Evolutionary conservation across 2,888 invertebrate genomes (phyloP).

Genomic region (Camptogramma bilineatum): DNA sequence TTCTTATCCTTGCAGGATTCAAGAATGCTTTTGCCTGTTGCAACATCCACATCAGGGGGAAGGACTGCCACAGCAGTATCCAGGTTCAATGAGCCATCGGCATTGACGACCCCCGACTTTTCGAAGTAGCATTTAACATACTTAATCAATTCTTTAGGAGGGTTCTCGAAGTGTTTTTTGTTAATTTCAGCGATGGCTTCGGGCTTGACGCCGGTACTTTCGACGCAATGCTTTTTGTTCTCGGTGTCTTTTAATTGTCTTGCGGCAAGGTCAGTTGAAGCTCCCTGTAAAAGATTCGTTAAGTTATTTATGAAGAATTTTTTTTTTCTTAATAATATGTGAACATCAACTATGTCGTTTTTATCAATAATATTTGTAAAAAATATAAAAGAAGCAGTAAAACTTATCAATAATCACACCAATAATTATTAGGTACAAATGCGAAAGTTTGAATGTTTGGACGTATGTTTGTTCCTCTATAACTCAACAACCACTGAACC

Average conservation of each 20-base stretch:
- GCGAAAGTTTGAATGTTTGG: too few relatives aligned
- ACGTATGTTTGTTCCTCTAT: too few relatives aligned
- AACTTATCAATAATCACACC: too few relatives aligned
- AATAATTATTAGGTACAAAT: too few relatives aligned
- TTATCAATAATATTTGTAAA: too few relatives aligned
- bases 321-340: not conserved
- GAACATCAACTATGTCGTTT: too few relatives aligned
- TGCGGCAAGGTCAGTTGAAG: not conserved
- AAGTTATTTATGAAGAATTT: not conserved
- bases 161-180: constrained; percentile 68
- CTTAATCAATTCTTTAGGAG: constrained; percentile 70
- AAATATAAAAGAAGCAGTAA: too few relatives aligned
- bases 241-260: not conserved
- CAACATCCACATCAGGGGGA: constrained; percentile 65
- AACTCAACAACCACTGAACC: too few relatives aligned
- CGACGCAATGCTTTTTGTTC: constrained; percentile 55
- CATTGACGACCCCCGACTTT: constrained; percentile 64
- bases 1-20: constrained; percentile 67
- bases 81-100: constrained; percentile 69
- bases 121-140: constrained; percentile 74
- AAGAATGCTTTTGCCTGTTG: constrained; percentile 63
- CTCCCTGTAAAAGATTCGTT: constrained; percentile 24
- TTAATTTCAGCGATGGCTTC: constrained; percentile 67
- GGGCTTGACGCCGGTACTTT: constrained; percentile 63
- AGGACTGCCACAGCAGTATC: constrained; percentile 70